phyloP scores from a whole-genome alignment of 2,113 vertebrate species.

The Rhinopithecus roxellana region DNA sequence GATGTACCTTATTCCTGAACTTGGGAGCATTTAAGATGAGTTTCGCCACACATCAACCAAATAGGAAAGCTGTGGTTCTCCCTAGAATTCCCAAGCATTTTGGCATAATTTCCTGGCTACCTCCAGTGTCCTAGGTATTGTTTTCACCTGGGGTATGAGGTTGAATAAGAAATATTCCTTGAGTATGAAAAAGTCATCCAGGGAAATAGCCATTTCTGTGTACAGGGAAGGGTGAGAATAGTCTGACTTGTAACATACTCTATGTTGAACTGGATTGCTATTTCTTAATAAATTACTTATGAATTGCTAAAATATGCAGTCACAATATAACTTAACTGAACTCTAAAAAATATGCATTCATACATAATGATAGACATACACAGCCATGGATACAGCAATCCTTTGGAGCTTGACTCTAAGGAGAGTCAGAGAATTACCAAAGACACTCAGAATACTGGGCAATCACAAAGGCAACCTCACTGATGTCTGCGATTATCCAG shows the following conservation, averaged over 20 bases:
- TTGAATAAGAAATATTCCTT: not conserved
- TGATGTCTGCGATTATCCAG: not conserved
- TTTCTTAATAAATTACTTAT: not conserved
- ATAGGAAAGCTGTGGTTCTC: not conserved
- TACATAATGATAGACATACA: not conserved
- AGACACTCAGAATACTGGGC: not conserved
- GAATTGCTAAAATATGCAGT: not conserved
- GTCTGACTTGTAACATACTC: not conserved
- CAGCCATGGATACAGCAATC: not conserved
- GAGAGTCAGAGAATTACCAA: not conserved
- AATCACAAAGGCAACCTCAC: not conserved
- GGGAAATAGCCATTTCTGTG: not conserved
- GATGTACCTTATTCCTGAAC: not conserved
- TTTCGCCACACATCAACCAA: not conserved
- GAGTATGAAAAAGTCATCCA: not conserved
- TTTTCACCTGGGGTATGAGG: not conserved
- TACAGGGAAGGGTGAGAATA: not conserved
- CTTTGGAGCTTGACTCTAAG: not conserved
- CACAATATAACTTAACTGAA: not conserved
- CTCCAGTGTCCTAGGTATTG: not conserved
- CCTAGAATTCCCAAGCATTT: not conserved
- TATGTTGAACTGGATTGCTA: not conserved
- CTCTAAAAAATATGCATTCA: not conserved
- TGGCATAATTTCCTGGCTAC: not conserved
- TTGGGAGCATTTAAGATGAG: not conserved